These are phyloP conservation scores for Neogobius melanostomus DNA, from an alignment of 2,113 vertebrate genomes.

Conservation along the genomic window DNA sequence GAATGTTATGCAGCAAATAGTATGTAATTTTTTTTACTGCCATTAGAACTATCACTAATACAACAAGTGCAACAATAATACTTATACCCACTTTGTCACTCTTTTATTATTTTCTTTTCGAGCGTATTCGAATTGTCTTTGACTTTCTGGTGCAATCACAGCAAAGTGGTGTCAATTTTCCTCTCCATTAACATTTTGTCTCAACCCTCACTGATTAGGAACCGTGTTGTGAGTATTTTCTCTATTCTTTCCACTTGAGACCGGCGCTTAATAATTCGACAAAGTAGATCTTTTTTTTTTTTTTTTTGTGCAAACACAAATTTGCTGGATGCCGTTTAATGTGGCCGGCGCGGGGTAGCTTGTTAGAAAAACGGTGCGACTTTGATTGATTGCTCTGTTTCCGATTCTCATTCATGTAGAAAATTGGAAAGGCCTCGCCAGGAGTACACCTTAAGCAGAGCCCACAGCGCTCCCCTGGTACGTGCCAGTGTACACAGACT, in stretches of 20 bases:
- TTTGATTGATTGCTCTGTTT: slow-evolving; percentile 77
- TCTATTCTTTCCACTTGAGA: slow-evolving; percentile 23
- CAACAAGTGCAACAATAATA: background rate
- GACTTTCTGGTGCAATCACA: background rate
- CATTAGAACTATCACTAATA: background rate
- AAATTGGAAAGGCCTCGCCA: slow-evolving; percentile 69
- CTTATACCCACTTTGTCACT: background rate
- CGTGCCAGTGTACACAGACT: slow-evolving; percentile 14
- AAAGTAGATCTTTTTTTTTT: slow-evolving; percentile 46
- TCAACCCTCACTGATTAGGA: slow-evolving; percentile 44
- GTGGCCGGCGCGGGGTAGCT: slow-evolving; percentile 49
- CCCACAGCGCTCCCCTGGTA: slow-evolving; percentile 21
- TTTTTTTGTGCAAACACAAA: slow-evolving; percentile 40
- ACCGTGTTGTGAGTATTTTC: slow-evolving; percentile 58
- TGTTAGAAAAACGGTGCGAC: slow-evolving; percentile 64
- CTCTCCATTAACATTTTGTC: slow-evolving; percentile 9
- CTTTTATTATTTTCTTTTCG: background rate
- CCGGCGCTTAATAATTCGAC: slow-evolving; percentile 57
- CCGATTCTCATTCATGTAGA: slow-evolving; percentile 75
- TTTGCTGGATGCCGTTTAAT: slow-evolving; percentile 66
- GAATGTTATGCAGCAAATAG: too few species aligned
- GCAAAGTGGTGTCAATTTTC: background rate
- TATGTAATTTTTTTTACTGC: too few species aligned
- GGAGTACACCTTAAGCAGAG: slow-evolving; percentile 60
- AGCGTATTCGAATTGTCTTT: background rate